A percentile compares a stretch with the other conserved stretches of the same genome.
Evolutionary conservation across 2,888 invertebrate species (phyloP).

Genomic region (Drosophila sordidula): DNA sequence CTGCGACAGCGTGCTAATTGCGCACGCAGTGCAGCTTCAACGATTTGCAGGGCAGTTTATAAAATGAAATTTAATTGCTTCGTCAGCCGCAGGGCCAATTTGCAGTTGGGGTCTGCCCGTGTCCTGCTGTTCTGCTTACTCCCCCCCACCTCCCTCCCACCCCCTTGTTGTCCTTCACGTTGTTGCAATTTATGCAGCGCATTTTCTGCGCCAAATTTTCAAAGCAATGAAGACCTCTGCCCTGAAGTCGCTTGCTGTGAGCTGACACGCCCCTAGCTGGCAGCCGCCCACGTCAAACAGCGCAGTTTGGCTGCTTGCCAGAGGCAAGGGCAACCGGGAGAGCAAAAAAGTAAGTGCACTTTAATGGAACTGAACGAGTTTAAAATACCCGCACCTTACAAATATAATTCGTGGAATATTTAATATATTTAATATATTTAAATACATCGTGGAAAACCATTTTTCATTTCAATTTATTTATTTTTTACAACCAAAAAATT

Average conservation of each 20-base stretch:
- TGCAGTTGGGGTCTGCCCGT: slow-evolving; percentile 36
- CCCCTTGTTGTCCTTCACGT: not conserved
- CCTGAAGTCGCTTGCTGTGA: slow-evolving; percentile 23
- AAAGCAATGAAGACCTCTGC: slow-evolving; percentile 42
- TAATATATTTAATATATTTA: too few species aligned
- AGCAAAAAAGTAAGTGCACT: slow-evolving; percentile 4
- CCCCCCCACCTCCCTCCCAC: not conserved
- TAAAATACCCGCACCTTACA: slow-evolving; percentile 23
- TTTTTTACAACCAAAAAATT: too few species aligned
- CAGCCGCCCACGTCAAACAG: slow-evolving; percentile 50
- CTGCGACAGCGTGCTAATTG: slow-evolving; percentile 65
- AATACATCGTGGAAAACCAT: too few species aligned
- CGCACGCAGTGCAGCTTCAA: slow-evolving; percentile 45
- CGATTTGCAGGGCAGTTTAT: slow-evolving; percentile 59
- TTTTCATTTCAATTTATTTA: too few species aligned
- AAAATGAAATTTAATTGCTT: slow-evolving; percentile 76
- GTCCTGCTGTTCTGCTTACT: not conserved
- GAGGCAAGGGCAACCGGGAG: slow-evolving; percentile 23
- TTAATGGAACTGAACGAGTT: slow-evolving; percentile 25
- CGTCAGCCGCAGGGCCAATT: slow-evolving; percentile 63
- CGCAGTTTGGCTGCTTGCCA: slow-evolving; percentile 75
- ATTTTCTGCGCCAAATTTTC: slow-evolving; percentile 24
- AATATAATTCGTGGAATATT: not conserved
- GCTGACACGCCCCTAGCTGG: slow-evolving; percentile 31
- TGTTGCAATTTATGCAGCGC: slow-evolving; percentile 56